A percentile compares a stretch with the other conserved stretches of the same genome.
Evolutionary conservation across 2,797 vertebrate species (phyloP).

Genomic region (Poecilia velifera): DNA sequence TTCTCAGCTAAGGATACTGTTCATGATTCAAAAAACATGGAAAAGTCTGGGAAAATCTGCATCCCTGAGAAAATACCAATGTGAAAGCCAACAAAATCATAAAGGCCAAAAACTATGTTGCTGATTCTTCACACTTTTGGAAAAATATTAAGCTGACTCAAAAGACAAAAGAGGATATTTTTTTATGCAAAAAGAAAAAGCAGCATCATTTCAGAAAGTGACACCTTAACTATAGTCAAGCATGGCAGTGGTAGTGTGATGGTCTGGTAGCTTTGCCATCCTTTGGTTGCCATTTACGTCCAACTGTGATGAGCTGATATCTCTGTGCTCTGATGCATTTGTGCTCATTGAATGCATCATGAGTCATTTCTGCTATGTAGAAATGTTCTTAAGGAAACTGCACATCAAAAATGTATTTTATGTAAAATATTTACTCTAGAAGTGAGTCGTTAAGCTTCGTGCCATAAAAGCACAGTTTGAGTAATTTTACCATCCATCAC

Average conservation of each 20-base stretch:
- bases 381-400: not conserved
- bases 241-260: not conserved
- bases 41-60: not conserved
- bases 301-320: not conserved
- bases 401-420: not conserved
- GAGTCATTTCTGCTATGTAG: not conserved
- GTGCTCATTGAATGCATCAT: not conserved
- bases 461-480: not conserved
- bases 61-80: not conserved
- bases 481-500: not conserved
- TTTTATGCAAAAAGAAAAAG: too few species aligned
- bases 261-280: not conserved
- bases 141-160: not conserved
- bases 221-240: not conserved
- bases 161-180: not conserved
- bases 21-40: not conserved
- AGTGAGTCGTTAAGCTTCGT: not conserved
- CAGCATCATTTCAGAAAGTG: not conserved
- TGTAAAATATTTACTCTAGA: slow-evolving; percentile 6
- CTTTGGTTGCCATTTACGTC: slow-evolving; percentile 6
- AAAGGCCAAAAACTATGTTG: not conserved
- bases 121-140: not conserved
- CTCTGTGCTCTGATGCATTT: not conserved
- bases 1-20: not conserved
- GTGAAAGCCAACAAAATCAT: not conserved